Base-by-base conservation (phyloP, 2,888 invertebrate species). In the Ormyrus nitidulus region DNA sequence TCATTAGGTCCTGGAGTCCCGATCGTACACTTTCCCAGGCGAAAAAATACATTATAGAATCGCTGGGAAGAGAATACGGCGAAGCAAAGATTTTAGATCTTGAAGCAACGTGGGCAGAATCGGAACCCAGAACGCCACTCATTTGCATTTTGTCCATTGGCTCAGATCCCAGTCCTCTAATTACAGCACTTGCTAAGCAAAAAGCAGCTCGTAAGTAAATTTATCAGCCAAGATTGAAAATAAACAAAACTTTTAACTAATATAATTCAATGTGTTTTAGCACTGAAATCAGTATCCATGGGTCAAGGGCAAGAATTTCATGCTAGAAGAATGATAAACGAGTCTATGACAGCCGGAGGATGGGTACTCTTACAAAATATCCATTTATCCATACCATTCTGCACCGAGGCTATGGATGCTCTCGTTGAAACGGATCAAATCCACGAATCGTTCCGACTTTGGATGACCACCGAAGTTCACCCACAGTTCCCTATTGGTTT, bases 351-450 rank as follows among this genome's bases (percentile, higher is more conserved):
- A 4, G 90, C 91, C 83, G 98, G 99, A 0, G 96, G 97, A 11
- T 99, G 98, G 98, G 97, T 98, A 0, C 92, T 99, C 9, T 92
- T 99, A 7, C 98, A 99, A 92, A 99, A 99, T 89, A 97, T 98
- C 85, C 99, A 99, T 91, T 92, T 99, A n/a, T 98, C 98, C 2
- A 92, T 99, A 44, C 96, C 97, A 5, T 99, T 98, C 91, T 97
- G 98, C 88, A 94, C 96, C 5, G 98, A 99, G 92, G 94, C 96
- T 0, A 96, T 98, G 93, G 96, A 98, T 82, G 95, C 96, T 84
- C 92, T 98, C 34, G 94, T 96, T 8, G 97, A 97, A 91, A 94
- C 96, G 0, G 96, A 97, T 86, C 93, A 93, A 71, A 94, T 98
- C 13, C 94, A 97, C 87, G 95, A 96, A 6, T 92, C 94, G 0